phyloP scores from a whole-genome alignment of 1,140 invertebrate genomes.

The Thrips palmi region DNA sequence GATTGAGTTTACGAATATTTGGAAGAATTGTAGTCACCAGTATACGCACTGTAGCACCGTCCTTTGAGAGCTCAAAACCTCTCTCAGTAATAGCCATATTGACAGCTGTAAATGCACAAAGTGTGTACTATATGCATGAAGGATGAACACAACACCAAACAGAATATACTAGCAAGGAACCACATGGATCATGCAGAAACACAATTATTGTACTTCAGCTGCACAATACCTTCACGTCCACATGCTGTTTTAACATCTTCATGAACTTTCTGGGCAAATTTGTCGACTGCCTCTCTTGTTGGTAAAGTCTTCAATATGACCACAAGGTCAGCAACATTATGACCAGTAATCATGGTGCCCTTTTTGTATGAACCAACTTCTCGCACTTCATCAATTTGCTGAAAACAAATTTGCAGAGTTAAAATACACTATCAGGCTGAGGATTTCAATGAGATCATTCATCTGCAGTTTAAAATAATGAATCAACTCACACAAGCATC shows the following conservation, averaged over 20 bases:
- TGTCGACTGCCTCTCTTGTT: constrained; percentile 85
- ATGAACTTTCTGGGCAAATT: constrained; percentile 12
- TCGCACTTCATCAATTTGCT: constrained; percentile 91
- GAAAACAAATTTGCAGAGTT: constrained; percentile 14
- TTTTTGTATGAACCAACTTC: constrained; percentile 97
- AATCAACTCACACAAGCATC: constrained; percentile 78
- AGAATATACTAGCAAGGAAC: too few relatives aligned
- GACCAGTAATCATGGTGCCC: constrained; percentile 89
- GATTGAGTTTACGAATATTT: constrained; percentile 81
- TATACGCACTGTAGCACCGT: constrained; percentile 70
- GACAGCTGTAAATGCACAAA: constrained; percentile 17
- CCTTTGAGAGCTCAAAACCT: constrained; percentile 64
- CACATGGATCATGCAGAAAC: too few relatives aligned
- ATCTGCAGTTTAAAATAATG: neutral
- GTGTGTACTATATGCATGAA: too few relatives aligned
- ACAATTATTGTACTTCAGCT: too few relatives aligned
- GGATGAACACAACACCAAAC: too few relatives aligned
- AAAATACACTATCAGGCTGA: neutral
- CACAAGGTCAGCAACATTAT: constrained; percentile 91
- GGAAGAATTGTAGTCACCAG: constrained; percentile 85
- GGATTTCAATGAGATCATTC: neutral
- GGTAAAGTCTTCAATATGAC: constrained; percentile 96
- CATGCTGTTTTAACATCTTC: constrained; percentile 14
- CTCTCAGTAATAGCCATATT: constrained; percentile 46
- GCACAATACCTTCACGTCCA: constrained; percentile 13